These are phyloP conservation scores for Gila orcuttii DNA, from an alignment of 2,113 vertebrate genomes.

Conservation along the genomic window DNA sequence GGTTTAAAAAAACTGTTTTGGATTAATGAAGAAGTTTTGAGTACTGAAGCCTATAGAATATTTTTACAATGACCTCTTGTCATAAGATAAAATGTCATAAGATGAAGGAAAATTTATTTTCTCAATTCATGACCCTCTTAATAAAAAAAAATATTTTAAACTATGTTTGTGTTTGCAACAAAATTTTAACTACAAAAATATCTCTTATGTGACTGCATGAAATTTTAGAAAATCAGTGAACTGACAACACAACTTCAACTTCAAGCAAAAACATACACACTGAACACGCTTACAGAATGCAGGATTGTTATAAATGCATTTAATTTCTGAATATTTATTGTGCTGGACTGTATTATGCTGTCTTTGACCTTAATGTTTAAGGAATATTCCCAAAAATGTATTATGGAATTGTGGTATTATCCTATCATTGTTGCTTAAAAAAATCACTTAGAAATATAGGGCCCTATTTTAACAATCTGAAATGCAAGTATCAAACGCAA, in stretches of 20 bases:
- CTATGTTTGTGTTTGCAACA: background rate
- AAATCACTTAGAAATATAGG: background rate
- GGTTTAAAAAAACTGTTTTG: no score
- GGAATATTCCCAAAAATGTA: background rate
- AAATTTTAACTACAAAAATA: background rate
- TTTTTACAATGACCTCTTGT: no score
- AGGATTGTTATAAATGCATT: no score
- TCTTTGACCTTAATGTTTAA: background rate
- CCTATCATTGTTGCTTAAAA: background rate
- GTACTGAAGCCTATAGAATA: no score
- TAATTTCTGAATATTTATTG: background rate
- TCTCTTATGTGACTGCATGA: background rate
- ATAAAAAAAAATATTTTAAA: no score
- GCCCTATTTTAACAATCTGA: no score
- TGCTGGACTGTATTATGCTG: background rate
- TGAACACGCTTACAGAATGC: background rate
- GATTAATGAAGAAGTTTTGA: no score
- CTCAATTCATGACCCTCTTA: no score
- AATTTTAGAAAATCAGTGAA: background rate
- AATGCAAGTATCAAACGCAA: no score
- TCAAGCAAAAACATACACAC: background rate
- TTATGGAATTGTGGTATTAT: background rate
- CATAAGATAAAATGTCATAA: no score
- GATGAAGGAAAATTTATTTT: no score
- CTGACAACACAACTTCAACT: background rate